Evolutionary conservation across 2,797 vertebrate species (phyloP).

Genomic region (Psittacula derbiana): DNA sequence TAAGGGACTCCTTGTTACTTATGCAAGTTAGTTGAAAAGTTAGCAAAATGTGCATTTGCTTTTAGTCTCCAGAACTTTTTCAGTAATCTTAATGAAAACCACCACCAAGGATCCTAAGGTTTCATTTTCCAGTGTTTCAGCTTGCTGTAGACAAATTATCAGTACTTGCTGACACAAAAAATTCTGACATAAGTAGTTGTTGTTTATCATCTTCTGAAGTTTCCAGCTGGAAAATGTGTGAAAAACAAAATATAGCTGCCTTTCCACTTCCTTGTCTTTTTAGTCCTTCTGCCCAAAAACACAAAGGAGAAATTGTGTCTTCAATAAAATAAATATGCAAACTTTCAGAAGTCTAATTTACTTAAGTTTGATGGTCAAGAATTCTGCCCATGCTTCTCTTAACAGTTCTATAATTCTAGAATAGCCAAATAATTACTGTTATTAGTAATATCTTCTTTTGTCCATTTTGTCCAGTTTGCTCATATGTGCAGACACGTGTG

Average conservation of each 20-base stretch:
- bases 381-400: background rate
- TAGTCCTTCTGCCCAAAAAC: background rate
- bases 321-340: background rate
- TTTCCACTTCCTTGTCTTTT: background rate
- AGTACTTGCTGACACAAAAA: background rate
- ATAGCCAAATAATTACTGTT: background rate
- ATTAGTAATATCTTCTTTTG: background rate
- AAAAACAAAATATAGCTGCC: background rate
- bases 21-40: background rate
- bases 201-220: background rate
- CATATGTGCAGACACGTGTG: background rate
- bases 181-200: background rate
- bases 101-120: background rate
- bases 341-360: background rate
- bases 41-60: background rate
- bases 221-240: rapidly evolving
- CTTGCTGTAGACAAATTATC: background rate
- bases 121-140: background rate
- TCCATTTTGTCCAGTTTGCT: background rate
- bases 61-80: background rate
- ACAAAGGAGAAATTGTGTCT: background rate
- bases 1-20: background rate
- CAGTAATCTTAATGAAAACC: background rate
- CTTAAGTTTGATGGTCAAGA: background rate
- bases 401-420: background rate